Conservation (phyloP, 2,888 invertebrate genomes). For the Melipona bicolor region DNA sequence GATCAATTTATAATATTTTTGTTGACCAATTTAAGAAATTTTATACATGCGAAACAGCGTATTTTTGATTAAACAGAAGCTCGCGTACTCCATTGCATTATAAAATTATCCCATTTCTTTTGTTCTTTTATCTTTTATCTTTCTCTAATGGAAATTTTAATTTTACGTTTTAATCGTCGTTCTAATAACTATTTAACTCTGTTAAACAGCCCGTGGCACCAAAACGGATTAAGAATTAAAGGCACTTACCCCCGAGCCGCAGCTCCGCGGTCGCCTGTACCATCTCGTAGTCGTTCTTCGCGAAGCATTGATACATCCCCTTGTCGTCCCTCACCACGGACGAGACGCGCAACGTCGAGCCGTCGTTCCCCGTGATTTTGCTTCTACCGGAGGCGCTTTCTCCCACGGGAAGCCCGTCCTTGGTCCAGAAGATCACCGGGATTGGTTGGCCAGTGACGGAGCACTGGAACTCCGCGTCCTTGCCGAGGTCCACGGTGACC, state of each 20-base stretch:
- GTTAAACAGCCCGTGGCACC: not conserved
- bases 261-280: slow-evolving; percentile 93
- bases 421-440: slow-evolving; percentile 84
- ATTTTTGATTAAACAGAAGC: too few relatives aligned
- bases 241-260: slow-evolving; percentile 89
- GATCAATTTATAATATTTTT: too few relatives aligned
- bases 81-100: too few relatives aligned
- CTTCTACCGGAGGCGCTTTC: slow-evolving; percentile 81
- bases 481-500: slow-evolving; percentile 93
- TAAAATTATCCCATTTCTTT: too few relatives aligned
- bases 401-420: slow-evolving; percentile 84
- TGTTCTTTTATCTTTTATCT: too few relatives aligned
- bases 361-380: slow-evolving; percentile 80
- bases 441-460: slow-evolving; percentile 93
- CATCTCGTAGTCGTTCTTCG: slow-evolving; percentile 93
- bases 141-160: too few relatives aligned
- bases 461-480: slow-evolving; percentile 94
- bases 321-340: slow-evolving; percentile 91
- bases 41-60: too few relatives aligned
- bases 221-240: slow-evolving; percentile 4
- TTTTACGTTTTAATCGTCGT: too few relatives aligned
- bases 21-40: too few relatives aligned
- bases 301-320: slow-evolving; percentile 97
- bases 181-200: too few relatives aligned
- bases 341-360: slow-evolving; percentile 82